Evolutionary conservation across 1,140 invertebrate genomes (phyloP).

Genomic region (Trichonephila clavipes): DNA sequence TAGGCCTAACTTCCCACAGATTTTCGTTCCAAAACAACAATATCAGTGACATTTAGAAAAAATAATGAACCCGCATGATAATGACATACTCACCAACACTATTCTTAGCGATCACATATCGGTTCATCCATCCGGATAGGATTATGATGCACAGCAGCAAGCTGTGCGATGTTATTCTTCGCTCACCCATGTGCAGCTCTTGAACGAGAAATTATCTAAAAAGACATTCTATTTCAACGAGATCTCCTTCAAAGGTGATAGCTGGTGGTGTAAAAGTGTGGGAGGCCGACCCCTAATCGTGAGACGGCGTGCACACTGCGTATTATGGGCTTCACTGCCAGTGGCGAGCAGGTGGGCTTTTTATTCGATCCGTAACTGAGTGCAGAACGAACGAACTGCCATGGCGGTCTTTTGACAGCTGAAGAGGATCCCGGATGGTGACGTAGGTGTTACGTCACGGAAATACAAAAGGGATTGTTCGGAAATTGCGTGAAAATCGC

Average conservation of each 20-base stretch:
- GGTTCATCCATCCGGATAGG: slow-evolving; percentile 15
- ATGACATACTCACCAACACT: slow-evolving; percentile 60
- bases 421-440: slow-evolving; percentile 71
- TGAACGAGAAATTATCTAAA: background rate
- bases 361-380: slow-evolving; percentile 54
- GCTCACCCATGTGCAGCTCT: slow-evolving; percentile 51
- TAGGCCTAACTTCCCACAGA: background rate
- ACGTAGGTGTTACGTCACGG: slow-evolving; percentile 64
- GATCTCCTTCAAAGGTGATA: background rate
- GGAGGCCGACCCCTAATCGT: background rate
- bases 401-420: slow-evolving; percentile 75
- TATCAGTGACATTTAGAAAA: background rate
- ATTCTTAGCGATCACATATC: slow-evolving; percentile 3
- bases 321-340: slow-evolving; percentile 72
- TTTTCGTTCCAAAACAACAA: background rate
- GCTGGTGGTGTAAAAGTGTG: background rate
- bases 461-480: background rate
- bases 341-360: slow-evolving; percentile 57
- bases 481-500: background rate
- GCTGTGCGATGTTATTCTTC: slow-evolving; percentile 21
- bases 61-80: slow-evolving; percentile 32
- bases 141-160: slow-evolving; percentile 43
- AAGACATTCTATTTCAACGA: background rate
- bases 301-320: slow-evolving; percentile 60
- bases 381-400: slow-evolving; percentile 44